Evolutionary conservation across 2,113 vertebrate genomes (phyloP).

Genomic region (Pterophyllum scalare): DNA sequence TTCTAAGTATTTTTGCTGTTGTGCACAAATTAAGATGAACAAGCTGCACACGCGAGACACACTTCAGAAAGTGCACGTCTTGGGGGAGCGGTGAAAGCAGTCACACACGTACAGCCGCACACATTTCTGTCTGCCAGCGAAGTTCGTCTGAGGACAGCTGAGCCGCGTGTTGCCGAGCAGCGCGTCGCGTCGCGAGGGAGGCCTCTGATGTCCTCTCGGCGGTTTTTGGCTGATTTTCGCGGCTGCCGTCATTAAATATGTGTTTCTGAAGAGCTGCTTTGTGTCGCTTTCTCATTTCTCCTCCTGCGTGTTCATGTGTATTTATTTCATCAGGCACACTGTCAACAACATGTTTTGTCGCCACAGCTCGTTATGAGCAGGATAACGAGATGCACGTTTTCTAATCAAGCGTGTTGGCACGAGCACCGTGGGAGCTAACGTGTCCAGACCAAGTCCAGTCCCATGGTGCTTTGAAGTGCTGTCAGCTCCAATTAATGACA

Average conservation of each 20-base stretch:
- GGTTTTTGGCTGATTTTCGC: background rate
- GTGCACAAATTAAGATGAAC: background rate
- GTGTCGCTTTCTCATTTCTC: accelerated
- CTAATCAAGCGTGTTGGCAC: background rate
- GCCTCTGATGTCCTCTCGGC: background rate
- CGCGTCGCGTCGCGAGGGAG: background rate
- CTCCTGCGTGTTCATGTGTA: background rate
- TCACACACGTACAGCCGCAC: constrained; percentile 3
- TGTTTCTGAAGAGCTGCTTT: background rate
- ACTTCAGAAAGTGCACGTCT: constrained; percentile 22
- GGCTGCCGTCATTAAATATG: background rate
- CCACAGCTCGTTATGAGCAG: background rate
- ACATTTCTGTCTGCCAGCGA: background rate
- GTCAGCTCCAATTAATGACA: background rate
- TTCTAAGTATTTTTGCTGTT: background rate
- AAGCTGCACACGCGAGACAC: background rate
- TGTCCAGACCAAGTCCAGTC: background rate
- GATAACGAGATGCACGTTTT: constrained; percentile 4
- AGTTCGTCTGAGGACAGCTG: constrained; percentile 42
- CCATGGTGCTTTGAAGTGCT: background rate
- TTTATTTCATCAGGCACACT: constrained; percentile 9
- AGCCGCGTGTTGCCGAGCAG: constrained; percentile 22
- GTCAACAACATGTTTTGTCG: background rate
- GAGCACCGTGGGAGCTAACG: background rate
- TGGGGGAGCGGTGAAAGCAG: constrained; percentile 9